Evolutionary conservation across 1,140 invertebrate genomes (phyloP).

Genomic region (Pseudachorutes palmiensis): DNA sequence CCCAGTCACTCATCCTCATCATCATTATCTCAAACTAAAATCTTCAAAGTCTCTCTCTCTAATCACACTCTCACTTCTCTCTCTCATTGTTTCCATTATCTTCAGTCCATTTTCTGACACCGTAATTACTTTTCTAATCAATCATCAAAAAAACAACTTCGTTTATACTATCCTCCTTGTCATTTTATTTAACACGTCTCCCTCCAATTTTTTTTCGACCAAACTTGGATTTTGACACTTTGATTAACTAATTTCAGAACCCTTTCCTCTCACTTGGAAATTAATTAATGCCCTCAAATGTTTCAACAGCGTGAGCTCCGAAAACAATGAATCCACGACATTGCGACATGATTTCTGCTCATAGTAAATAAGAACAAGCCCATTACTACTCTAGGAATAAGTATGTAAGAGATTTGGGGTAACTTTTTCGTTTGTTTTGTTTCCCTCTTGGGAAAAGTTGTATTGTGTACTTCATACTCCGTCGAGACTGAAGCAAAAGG

Average conservation of each 20-base stretch:
- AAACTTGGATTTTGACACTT: slow-evolving; percentile 3
- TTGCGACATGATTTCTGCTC: neutral
- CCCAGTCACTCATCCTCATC: neutral
- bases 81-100: slow-evolving; percentile 1
- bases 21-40: neutral
- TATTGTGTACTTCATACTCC: neutral
- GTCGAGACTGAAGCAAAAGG: too few relatives aligned
- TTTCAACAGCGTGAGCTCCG: too few relatives aligned
- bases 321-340: too few relatives aligned
- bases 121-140: slow-evolving; percentile 11
- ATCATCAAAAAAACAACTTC: slow-evolving; percentile 3
- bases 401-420: neutral
- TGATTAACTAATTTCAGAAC: slow-evolving; percentile 8
- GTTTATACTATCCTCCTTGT: neutral
- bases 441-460: neutral
- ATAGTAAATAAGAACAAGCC: neutral
- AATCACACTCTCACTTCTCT: slow-evolving; percentile 10
- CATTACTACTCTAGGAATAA: neutral
- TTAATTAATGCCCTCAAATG: neutral
- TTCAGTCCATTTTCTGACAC: neutral
- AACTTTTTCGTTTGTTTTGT: neutral
- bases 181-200: slow-evolving; percentile 11
- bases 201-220: neutral
- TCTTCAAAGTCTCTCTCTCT: neutral
- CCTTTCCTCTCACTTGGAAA: neutral